These are phyloP conservation scores for Sipha maydis DNA, from an alignment of 2,888 invertebrate genomes.

Conservation along the genomic window DNA sequence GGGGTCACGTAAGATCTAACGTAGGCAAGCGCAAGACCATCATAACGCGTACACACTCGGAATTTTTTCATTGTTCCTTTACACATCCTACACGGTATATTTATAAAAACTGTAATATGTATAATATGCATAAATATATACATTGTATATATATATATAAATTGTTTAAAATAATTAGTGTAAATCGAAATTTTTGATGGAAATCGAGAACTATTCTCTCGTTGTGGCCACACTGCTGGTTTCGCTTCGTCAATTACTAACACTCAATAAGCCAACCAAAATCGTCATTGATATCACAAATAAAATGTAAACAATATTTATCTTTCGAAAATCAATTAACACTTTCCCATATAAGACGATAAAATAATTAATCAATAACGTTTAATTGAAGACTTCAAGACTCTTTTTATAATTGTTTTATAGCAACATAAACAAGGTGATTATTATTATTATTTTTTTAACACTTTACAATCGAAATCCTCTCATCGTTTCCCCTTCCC, in stretches of 20 bases:
- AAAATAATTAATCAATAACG: background rate
- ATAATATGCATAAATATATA: background rate
- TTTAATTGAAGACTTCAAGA: background rate
- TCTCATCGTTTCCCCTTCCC: background rate
- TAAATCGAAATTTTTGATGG: background rate
- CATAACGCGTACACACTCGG: too few relatives aligned
- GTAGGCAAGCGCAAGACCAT: too few relatives aligned
- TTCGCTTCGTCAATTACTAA: background rate
- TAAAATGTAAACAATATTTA: constrained; percentile 55
- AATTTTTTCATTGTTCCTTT: too few relatives aligned
- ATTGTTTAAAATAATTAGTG: too few relatives aligned
- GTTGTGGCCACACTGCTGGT: constrained; percentile 29
- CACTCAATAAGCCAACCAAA: constrained; percentile 1
- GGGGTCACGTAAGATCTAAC: too few relatives aligned
- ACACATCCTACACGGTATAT: too few relatives aligned
- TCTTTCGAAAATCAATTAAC: constrained; percentile 59
- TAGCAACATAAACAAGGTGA: background rate
- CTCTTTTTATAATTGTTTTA: background rate
- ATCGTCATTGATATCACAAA: constrained; percentile 27
- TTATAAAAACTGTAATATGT: too few relatives aligned
- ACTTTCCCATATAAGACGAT: background rate
- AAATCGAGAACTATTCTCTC: background rate
- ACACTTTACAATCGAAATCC: background rate
- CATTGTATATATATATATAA: background rate
- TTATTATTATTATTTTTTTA: constrained; percentile 23